These are phyloP conservation scores for Triplophysa yarkandensis DNA, from an alignment of 2,797 vertebrate genomes.

Conservation along the genomic window DNA sequence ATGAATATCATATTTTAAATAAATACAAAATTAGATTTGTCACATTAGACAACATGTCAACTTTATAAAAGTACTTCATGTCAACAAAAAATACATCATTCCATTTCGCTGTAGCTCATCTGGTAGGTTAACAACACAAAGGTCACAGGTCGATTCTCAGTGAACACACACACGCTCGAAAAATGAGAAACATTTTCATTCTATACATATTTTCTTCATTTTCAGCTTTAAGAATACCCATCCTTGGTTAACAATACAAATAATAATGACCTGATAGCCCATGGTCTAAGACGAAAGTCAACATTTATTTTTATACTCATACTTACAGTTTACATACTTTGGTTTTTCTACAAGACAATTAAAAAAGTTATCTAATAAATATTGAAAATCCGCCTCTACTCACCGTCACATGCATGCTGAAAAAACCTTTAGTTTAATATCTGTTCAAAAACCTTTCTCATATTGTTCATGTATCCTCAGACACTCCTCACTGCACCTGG, in stretches of 20 bases:
- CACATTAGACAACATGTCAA: background rate
- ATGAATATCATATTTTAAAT: background rate
- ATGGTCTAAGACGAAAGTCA: background rate
- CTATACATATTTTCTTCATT: background rate
- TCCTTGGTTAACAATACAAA: background rate
- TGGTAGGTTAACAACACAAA: background rate
- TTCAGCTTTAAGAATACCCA: background rate
- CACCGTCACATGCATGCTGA: constrained; percentile 34
- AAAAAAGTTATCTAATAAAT: background rate
- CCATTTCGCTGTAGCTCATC: background rate
- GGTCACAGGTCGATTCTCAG: background rate
- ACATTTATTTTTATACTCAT: background rate
- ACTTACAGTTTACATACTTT: background rate
- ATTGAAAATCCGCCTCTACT: constrained; percentile 21
- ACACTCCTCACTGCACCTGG: constrained; percentile 10
- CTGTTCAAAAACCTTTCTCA: too few relatives aligned
- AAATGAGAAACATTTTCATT: background rate
- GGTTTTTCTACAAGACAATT: background rate
- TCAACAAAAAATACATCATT: background rate
- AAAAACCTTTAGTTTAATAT: constrained; percentile 2
- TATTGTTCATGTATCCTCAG: background rate
- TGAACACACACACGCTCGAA: background rate
- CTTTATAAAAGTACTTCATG: background rate
- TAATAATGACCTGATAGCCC: background rate
- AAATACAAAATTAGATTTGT: background rate